Conservation (phyloP, 2,113 vertebrate genomes). For the Harpagus bidentatus region DNA sequence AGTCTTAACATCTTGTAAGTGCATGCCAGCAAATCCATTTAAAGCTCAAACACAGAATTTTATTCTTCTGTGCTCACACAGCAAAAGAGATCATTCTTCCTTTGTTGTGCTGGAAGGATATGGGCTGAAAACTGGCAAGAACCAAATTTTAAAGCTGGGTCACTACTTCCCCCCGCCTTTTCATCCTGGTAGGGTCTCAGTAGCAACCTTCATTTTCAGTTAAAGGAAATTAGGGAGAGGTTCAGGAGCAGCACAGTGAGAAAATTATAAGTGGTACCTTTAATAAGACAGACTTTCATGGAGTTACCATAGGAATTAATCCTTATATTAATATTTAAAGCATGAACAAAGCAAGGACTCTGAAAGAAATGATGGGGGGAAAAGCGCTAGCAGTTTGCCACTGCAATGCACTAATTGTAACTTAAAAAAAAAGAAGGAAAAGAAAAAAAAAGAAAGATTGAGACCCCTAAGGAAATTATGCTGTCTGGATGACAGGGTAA, state of each 20-base stretch:
- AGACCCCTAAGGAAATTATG: neutral
- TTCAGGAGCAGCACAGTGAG: neutral
- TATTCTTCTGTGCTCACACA: neutral
- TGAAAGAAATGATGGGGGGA: neutral
- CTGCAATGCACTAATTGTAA: neutral
- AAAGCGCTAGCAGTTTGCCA: neutral
- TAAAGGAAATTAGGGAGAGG: conserved; percentile 2
- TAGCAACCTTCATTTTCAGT: neutral
- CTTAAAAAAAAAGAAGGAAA: neutral
- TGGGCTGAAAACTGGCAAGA: conserved; percentile 16
- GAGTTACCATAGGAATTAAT: conserved; percentile 49
- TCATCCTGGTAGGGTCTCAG: neutral
- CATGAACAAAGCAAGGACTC: neutral
- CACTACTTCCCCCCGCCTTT: neutral
- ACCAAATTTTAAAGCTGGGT: neutral
- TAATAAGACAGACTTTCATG: neutral
- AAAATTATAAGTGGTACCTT: neutral
- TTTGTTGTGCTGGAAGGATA: neutral
- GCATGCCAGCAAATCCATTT: conserved; percentile 3
- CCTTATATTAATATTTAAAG: conserved; percentile 40
- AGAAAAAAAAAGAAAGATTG: neutral
- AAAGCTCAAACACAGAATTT: conserved; percentile 11
- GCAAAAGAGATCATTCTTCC: neutral
- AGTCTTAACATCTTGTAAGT: conserved; percentile 1
- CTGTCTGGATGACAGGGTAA: neutral